Evolutionary conservation across 2,888 invertebrate species (phyloP).

Genomic region (Sinelater perroti): DNA sequence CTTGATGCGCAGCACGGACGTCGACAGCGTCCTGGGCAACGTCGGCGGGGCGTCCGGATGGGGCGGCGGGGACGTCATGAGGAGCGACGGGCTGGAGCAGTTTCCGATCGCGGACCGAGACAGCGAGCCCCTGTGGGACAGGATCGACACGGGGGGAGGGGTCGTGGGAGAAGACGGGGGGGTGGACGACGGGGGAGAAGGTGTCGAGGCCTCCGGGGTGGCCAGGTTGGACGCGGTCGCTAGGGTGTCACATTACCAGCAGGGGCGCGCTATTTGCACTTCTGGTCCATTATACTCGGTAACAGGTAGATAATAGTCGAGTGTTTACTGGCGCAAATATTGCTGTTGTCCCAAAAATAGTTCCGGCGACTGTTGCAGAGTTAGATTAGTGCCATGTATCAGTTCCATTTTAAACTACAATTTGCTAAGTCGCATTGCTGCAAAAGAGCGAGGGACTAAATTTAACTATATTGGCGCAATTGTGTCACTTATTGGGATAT

Average conservation of each 20-base stretch:
- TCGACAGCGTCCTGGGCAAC: constrained; percentile 64
- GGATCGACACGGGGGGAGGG: constrained; percentile 46
- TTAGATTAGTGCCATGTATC: constrained; percentile 6
- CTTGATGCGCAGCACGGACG: constrained; percentile 81
- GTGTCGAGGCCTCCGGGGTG: constrained; percentile 46
- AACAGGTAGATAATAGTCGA: too few species aligned
- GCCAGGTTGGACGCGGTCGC: constrained; percentile 50
- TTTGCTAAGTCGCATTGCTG: too few species aligned
- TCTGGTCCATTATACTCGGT: constrained; percentile 12
- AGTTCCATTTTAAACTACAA: constrained; percentile 6
- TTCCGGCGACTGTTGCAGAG: too few species aligned
- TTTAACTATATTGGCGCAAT: too few species aligned
- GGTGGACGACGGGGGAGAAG: constrained; percentile 42
- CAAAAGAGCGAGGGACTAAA: too few species aligned
- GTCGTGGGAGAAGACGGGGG: constrained; percentile 51
- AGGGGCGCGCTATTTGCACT: constrained; percentile 14
- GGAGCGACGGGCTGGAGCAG: constrained; percentile 68
- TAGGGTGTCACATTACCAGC: constrained; percentile 27
- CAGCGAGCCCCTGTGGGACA: constrained; percentile 54
- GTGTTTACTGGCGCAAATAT: too few species aligned
- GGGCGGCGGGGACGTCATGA: constrained; percentile 62
- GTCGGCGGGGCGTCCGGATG: constrained; percentile 62
- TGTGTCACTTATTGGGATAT: too few species aligned
- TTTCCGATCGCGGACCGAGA: constrained; percentile 57
- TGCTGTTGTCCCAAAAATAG: not conserved